These are phyloP conservation scores for Manis crassicaudata DNA, from an alignment of 2,797 vertebrate genomes.

Conservation along the genomic window DNA sequence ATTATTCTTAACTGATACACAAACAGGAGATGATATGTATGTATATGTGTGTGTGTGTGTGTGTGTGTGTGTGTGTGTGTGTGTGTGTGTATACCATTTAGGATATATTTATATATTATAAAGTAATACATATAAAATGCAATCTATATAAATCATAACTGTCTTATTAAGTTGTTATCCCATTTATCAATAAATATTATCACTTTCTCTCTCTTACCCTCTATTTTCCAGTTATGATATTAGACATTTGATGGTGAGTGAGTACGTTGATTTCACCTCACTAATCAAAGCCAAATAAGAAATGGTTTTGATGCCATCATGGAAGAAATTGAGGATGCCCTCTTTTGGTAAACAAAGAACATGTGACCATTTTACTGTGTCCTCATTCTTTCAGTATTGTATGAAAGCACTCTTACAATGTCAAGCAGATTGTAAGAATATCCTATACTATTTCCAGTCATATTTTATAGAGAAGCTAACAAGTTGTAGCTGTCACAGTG, in stretches of 20 bases:
- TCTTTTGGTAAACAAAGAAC: conserved; percentile 34
- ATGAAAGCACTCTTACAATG: conserved; percentile 49
- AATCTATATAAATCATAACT: neutral
- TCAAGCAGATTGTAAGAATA: conserved; percentile 33
- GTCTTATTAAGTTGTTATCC: neutral
- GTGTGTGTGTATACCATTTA: neutral
- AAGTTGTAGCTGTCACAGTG: conserved; percentile 43
- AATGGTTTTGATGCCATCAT: neutral
- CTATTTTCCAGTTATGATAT: neutral
- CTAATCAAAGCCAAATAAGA: neutral
- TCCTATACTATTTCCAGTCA: neutral
- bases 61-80: neutral
- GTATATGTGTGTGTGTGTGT: neutral
- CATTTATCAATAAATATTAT: neutral
- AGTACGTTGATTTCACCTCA: neutral
- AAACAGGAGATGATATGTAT: no score
- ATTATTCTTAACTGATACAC: neutral
- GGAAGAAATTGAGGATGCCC: conserved; percentile 14
- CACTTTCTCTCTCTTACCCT: neutral
- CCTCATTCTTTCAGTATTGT: conserved; percentile 70
- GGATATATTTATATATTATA: neutral
- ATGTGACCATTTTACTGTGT: neutral
- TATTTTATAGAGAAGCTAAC: conserved; percentile 36
- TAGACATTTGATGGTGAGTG: neutral
- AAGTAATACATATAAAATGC: neutral